Base-by-base conservation (phyloP, 92 coral and sea anemone species). In the Parazoanthus darwini region DNA sequence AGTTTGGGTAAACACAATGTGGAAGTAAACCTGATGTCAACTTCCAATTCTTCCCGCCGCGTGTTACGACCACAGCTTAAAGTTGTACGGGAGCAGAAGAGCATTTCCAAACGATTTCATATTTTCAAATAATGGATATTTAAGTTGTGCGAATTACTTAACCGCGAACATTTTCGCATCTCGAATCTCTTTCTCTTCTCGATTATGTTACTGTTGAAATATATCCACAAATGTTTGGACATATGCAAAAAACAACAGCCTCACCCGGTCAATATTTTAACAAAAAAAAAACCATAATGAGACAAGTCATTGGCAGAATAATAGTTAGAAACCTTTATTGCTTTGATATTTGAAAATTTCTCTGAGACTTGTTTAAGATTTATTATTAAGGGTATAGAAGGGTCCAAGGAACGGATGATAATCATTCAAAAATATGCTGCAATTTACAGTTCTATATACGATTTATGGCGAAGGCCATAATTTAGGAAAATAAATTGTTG, bases 401-500 rank as follows among this genome's bases (percentile, higher is more conserved):
- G 50, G n/a, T 54, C 23, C 10, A 81, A 1, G 22, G 73, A 68
- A 38, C 25, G 74, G 67, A 82, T 68, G 86, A 44, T 68, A 68
- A 68, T 82, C 86, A 68, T 82, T 84, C 66, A 29, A 84, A 84
- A 84, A 84, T 29, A 46, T 84, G 71, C 43, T 84, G 68, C 87
- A 84, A 71, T 84, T 84, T 84, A 84, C 67, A 84, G 78, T 51
- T 71, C 77, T 73, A 37, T 42, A 73, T 67, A 71, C 46, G 78
- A 84, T 84, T 44, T 83, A 38, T 68, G 66, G 78, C 51, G 33
- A 35, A 83, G 54, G 38, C 56, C 10, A 71, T 68, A 23, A 84
- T 46, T 71, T 70, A 84, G 26, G 67, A 70, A 68, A 84, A 84
- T 84, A 84, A 84, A 84, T 70, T 84, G 68, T 84, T 84, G 87